phyloP scores from a whole-genome alignment of 2,888 invertebrate species.

The Dromius quadrimaculatus region DNA sequence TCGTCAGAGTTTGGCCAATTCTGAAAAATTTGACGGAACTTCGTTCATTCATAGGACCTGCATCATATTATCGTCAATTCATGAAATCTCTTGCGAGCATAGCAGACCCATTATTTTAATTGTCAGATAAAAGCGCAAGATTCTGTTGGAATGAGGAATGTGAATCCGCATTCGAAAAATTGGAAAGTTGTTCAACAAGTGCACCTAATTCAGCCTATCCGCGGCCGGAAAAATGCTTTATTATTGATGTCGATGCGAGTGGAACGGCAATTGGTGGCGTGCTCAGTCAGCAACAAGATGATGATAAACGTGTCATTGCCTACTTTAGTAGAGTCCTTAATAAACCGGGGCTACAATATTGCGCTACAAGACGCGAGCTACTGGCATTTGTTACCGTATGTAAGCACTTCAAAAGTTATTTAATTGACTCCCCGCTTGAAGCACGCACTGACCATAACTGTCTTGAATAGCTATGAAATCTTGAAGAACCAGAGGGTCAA shows the following conservation, averaged over 20 bases:
- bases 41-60: constrained; percentile 38
- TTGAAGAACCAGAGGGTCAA: constrained; percentile 23
- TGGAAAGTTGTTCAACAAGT: not conserved
- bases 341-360: constrained; percentile 12
- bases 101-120: constrained; percentile 52
- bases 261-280: constrained; percentile 30
- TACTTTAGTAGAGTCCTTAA: constrained; percentile 22
- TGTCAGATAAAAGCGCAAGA: constrained; percentile 53
- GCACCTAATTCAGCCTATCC: constrained; percentile 17
- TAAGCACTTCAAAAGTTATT: constrained; percentile 4
- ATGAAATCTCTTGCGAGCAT: constrained; percentile 22
- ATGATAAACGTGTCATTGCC: constrained; percentile 21
- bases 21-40: constrained; percentile 55
- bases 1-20: constrained; percentile 4
- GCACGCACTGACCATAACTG: constrained; percentile 18
- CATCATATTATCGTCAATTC: constrained; percentile 58
- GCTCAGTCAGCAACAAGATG: constrained; percentile 27
- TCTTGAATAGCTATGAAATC: not conserved
- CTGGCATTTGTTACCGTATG: not conserved
- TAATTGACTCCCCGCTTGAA: not conserved
- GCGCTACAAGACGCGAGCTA: constrained; percentile 2
- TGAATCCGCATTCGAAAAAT: not conserved
- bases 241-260: constrained; percentile 30
- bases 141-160: not conserved
- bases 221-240: constrained; percentile 5